These are phyloP conservation scores for Pogonocherus hispidulus DNA, from an alignment of 2,888 invertebrate genomes.

Conservation along the genomic window DNA sequence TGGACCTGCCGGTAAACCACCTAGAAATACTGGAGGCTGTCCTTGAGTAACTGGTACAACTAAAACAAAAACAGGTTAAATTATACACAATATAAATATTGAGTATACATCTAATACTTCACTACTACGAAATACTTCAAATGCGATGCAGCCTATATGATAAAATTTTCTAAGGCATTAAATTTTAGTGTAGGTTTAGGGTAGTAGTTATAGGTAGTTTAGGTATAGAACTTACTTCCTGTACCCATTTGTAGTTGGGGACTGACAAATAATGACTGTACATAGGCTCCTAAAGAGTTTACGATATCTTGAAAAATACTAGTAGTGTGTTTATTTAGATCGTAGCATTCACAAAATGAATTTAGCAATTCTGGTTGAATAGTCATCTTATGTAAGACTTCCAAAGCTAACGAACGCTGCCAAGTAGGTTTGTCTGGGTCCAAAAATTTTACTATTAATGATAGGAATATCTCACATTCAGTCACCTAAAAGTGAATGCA, in stretches of 20 bases:
- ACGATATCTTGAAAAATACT: slow-evolving; percentile 96
- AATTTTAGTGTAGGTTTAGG: too few relatives aligned
- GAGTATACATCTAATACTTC: too few relatives aligned
- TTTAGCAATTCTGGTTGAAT: slow-evolving; percentile 89
- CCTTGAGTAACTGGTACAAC: slow-evolving; percentile 71
- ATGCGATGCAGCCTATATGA: slow-evolving; percentile 7
- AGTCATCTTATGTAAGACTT: slow-evolving; percentile 95
- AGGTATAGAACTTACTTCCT: slow-evolving; percentile 68
- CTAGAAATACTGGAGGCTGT: slow-evolving; percentile 76
- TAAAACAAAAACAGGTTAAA: slow-evolving; percentile 30
- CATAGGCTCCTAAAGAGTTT: slow-evolving; percentile 92
- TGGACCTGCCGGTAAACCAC: slow-evolving; percentile 78
- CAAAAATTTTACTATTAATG: slow-evolving; percentile 95
- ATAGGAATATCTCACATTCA: slow-evolving; percentile 98
- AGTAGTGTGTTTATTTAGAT: slow-evolving; percentile 93
- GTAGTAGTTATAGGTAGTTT: too few relatives aligned
- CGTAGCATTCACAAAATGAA: slow-evolving; percentile 95
- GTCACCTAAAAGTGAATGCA: slow-evolving; percentile 77
- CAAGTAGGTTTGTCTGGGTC: slow-evolving; percentile 97
- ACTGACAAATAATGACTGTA: slow-evolving; percentile 90
- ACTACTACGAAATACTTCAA: background rate
- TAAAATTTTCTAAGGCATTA: background rate
- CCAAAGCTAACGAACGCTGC: slow-evolving; percentile 95
- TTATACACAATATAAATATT: background rate
- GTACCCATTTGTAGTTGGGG: slow-evolving; percentile 73